phyloP scores from a whole-genome alignment of 2,797 vertebrate genomes.

The Oceanodroma leucorhoa region DNA sequence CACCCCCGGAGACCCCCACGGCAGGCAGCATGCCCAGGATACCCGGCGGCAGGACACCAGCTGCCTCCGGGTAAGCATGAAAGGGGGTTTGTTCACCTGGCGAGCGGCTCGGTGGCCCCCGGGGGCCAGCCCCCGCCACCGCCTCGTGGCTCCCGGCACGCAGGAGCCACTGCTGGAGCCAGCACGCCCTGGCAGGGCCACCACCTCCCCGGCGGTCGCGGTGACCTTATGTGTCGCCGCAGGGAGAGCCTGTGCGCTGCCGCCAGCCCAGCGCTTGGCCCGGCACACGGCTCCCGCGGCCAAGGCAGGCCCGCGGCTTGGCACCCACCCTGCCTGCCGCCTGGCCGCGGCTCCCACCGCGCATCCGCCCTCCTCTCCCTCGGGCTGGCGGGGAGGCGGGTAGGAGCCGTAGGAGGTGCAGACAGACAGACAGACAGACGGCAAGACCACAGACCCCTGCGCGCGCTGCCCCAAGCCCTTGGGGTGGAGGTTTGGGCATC shows the following conservation, averaged over 20 bases:
- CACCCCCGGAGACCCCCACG: fast-evolving
- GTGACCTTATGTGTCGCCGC: neutral
- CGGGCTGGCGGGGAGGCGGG: neutral
- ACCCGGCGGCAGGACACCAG: neutral
- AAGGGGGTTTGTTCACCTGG: neutral
- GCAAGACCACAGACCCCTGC: neutral
- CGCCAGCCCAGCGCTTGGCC: neutral
- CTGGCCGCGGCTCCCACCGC: neutral
- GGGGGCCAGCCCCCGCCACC: neutral
- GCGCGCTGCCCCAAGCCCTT: fast-evolving
- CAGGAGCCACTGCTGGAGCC: neutral
- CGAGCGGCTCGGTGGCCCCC: fast-evolving
- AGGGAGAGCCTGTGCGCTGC: neutral
- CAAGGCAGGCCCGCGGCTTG: neutral
- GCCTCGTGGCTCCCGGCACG: neutral
- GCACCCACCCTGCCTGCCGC: neutral
- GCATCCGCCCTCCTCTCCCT: neutral
- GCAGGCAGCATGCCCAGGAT: neutral
- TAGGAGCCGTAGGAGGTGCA: neutral
- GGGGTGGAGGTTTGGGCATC: neutral
- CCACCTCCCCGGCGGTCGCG: neutral
- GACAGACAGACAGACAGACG: neutral
- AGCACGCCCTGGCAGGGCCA: neutral
- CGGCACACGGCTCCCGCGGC: fast-evolving
- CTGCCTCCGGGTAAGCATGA: neutral